phyloP scores from a whole-genome alignment of 2,888 invertebrate genomes.

The Orthosia incerta region DNA sequence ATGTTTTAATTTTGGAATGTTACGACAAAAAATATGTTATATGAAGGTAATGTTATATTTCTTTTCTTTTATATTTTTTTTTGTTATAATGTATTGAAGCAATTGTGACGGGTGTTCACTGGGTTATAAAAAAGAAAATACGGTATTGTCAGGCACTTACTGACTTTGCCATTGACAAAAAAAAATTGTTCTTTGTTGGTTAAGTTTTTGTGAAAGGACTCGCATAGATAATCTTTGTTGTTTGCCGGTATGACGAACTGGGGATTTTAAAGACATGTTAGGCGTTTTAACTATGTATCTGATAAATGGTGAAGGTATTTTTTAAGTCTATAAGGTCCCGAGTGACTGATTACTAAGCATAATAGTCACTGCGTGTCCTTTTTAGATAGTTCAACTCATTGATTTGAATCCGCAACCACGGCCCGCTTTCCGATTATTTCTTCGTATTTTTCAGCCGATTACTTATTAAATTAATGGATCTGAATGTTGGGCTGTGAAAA shows the following conservation, averaged over 20 bases:
- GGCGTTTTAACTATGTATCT: neutral
- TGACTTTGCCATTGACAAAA: neutral
- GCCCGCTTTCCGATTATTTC: too few relatives aligned
- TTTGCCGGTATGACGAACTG: neutral
- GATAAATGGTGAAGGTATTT: neutral
- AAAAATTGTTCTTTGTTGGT: neutral
- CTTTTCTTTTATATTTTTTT: slow-evolving; percentile 16
- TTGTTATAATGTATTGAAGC: slow-evolving; percentile 34
- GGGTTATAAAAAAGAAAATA: slow-evolving; percentile 19
- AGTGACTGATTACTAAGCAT: neutral
- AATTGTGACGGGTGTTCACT: slow-evolving; percentile 26
- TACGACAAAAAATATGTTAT: slow-evolving; percentile 49
- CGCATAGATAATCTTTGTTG: neutral
- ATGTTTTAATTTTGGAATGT: slow-evolving; percentile 65
- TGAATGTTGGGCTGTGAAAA: too few relatives aligned
- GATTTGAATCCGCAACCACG: too few relatives aligned
- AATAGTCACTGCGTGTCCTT: too few relatives aligned
- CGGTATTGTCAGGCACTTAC: slow-evolving; percentile 29
- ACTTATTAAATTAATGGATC: too few relatives aligned
- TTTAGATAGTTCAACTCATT: too few relatives aligned
- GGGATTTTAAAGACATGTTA: neutral
- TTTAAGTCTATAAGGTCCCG: neutral
- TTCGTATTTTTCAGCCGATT: too few relatives aligned
- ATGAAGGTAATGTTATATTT: slow-evolving; percentile 33
- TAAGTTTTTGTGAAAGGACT: neutral